A percentile compares a stretch with the other conserved stretches of the same genome.
Evolutionary conservation across 2,888 invertebrate genomes (phyloP).

Genomic region (Buathra laborator): DNA sequence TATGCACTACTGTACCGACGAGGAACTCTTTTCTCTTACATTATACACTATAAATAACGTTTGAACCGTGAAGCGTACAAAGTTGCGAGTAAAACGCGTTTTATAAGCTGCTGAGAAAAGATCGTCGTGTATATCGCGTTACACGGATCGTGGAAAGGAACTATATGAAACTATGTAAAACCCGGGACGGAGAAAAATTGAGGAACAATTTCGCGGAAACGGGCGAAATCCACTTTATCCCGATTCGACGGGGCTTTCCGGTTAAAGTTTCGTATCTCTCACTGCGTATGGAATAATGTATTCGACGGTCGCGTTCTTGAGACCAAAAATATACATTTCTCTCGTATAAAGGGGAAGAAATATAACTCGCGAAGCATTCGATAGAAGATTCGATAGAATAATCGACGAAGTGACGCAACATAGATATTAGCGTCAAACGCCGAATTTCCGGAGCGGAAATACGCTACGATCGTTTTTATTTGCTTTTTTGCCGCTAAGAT

Average conservation of each 20-base stretch:
- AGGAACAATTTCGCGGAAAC: slow-evolving; percentile 17
- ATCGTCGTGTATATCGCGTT: neutral
- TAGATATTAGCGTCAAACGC: slow-evolving; percentile 44
- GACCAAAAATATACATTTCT: neutral
- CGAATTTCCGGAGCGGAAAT: slow-evolving; percentile 74
- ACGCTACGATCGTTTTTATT: slow-evolving; percentile 40
- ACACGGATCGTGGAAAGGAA: neutral
- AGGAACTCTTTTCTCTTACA: neutral
- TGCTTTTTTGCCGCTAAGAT: neutral
- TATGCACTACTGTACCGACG: neutral
- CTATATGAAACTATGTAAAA: neutral
- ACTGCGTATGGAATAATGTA: neutral
- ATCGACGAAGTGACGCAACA: slow-evolving; percentile 22
- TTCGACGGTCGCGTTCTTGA: neutral
- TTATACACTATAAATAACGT: slow-evolving; percentile 36
- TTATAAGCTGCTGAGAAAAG: neutral
- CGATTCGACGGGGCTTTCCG: slow-evolving; percentile 37
- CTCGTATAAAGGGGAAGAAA: neutral
- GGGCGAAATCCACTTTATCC: slow-evolving; percentile 40
- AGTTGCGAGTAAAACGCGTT: slow-evolving; percentile 20
- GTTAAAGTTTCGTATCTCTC: neutral
- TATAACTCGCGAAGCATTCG: neutral
- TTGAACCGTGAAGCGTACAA: slow-evolving; percentile 8
- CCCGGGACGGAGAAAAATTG: neutral
- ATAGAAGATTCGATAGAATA: slow-evolving; percentile 22